A percentile compares a stretch with the other conserved stretches of the same genome.
These are phyloP conservation scores for Fratercula arctica DNA, from an alignment of 2,797 vertebrate species.

Conservation along the genomic window DNA sequence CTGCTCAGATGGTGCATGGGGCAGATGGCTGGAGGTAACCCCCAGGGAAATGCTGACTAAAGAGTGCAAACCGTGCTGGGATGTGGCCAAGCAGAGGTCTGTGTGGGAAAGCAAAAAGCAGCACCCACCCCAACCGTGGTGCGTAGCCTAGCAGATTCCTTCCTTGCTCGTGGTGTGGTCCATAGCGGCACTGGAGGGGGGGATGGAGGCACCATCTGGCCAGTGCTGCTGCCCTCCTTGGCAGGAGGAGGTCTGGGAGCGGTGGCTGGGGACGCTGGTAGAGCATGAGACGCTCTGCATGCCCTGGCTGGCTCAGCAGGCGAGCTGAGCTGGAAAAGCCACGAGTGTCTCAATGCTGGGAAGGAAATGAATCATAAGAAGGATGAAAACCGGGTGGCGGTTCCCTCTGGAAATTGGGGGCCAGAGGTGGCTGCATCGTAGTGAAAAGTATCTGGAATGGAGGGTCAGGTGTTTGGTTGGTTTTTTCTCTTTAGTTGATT, in stretches of 20 bases:
- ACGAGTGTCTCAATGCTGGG: background rate
- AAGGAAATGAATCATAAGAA: background rate
- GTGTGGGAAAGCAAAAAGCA: background rate
- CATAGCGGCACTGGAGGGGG: rapidly evolving
- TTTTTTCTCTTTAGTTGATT: background rate
- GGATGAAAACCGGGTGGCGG: background rate
- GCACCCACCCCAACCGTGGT: rapidly evolving
- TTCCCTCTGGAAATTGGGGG: background rate
- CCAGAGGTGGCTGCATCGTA: background rate
- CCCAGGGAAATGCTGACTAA: constrained; percentile 37
- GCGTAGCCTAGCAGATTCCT: background rate
- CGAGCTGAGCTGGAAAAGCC: background rate
- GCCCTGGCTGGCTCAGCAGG: background rate
- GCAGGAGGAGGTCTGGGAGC: background rate
- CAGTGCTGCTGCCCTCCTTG: background rate
- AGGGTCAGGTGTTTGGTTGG: background rate
- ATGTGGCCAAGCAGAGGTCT: background rate
- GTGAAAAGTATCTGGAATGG: background rate
- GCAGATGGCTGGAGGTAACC: constrained; percentile 62
- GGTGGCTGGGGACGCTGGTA: background rate
- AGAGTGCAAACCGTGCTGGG: constrained; percentile 19
- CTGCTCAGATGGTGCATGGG: constrained; percentile 35
- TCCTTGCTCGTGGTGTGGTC: rapidly evolving
- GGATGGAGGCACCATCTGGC: background rate
- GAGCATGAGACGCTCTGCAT: rapidly evolving